Evolutionary conservation across 2,797 vertebrate species (phyloP).

Genomic region (Lutjanus campechanus): DNA sequence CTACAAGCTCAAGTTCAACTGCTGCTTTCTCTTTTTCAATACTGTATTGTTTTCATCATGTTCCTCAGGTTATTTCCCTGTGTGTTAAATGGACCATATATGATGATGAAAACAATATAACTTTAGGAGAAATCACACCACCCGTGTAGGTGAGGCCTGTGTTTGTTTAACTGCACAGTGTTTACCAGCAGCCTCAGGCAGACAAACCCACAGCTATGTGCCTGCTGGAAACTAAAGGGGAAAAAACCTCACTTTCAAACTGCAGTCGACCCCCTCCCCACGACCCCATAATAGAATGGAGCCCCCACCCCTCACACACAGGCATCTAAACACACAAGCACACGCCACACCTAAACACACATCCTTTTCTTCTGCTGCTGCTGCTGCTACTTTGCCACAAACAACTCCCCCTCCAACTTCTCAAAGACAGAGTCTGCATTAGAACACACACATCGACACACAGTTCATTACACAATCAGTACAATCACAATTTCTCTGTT

Average conservation of each 20-base stretch:
- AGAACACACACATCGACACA: constrained; percentile 21
- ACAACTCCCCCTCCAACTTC: not conserved
- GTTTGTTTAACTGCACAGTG: constrained; percentile 48
- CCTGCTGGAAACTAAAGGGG: constrained; percentile 36
- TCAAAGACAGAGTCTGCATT: not conserved
- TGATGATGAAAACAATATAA: not conserved
- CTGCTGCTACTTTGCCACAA: constrained; percentile 27
- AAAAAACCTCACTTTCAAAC: constrained; percentile 8
- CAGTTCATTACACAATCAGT: not conserved
- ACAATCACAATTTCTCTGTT: not conserved
- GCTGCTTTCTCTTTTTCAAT: not conserved
- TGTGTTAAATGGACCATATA: not conserved
- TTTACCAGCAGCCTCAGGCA: constrained; percentile 38
- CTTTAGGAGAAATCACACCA: not conserved
- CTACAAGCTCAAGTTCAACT: constrained; percentile 1
- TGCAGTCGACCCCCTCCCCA: constrained; percentile 4
- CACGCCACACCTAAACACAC: constrained; percentile 62
- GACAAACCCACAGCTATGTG: constrained; percentile 53
- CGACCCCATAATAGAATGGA: constrained; percentile 17
- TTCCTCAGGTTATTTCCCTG: constrained; percentile 20
- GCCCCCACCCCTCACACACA: constrained; percentile 42
- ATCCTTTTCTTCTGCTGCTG: constrained; percentile 53
- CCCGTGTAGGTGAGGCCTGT: not conserved
- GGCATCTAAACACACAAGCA: constrained; percentile 47
- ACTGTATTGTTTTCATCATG: not conserved